These are phyloP conservation scores for Aplidium turbinatum DNA, from an alignment of 23 tunicate genomes.

Conservation along the genomic window DNA sequence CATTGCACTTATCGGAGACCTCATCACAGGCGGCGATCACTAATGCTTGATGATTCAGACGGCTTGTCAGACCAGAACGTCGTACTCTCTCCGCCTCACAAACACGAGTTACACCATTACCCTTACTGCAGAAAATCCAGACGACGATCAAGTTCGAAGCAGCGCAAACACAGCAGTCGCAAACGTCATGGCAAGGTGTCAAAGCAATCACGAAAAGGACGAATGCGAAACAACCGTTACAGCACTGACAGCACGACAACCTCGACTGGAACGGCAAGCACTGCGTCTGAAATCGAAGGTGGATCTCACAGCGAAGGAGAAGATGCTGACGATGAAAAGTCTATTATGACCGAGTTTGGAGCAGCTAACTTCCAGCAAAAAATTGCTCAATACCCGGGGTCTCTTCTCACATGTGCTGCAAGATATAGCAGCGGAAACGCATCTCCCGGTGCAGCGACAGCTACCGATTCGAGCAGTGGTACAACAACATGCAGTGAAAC, in stretches of 20 bases:
- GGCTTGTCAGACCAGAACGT: slow-evolving; percentile 52
- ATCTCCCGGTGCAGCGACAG: slow-evolving; percentile 40
- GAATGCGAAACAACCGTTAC: slow-evolving; percentile 17
- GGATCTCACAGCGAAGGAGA: slow-evolving; percentile 66
- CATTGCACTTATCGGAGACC: slow-evolving; percentile 80
- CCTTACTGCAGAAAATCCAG: slow-evolving; percentile 37
- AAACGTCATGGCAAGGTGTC: slow-evolving; percentile 42
- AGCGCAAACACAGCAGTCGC: slow-evolving; percentile 12
- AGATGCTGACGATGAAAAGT: slow-evolving; percentile 97
- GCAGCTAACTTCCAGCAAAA: slow-evolving; percentile 54
- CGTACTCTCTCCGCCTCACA: slow-evolving; percentile 23
- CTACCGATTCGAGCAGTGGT: slow-evolving; percentile 76
- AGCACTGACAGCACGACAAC: slow-evolving; percentile 67
- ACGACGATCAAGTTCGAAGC: slow-evolving; percentile 30
- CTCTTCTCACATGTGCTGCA: slow-evolving; percentile 32
- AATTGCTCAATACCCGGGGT: slow-evolving; percentile 9
- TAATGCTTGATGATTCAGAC: slow-evolving; percentile 54
- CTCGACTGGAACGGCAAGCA: slow-evolving; percentile 45
- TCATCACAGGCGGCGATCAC: slow-evolving; percentile 64
- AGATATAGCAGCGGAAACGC: slow-evolving; percentile 35
- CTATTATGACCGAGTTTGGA: slow-evolving; percentile 69
- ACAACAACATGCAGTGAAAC: slow-evolving; percentile 87
- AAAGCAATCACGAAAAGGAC: slow-evolving; percentile 1
- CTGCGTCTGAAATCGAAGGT: slow-evolving; percentile 55
- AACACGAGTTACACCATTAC: slow-evolving; percentile 55